These are phyloP conservation scores for Pholis gunnellus DNA, from an alignment of 2,113 vertebrate genomes.

Conservation along the genomic window DNA sequence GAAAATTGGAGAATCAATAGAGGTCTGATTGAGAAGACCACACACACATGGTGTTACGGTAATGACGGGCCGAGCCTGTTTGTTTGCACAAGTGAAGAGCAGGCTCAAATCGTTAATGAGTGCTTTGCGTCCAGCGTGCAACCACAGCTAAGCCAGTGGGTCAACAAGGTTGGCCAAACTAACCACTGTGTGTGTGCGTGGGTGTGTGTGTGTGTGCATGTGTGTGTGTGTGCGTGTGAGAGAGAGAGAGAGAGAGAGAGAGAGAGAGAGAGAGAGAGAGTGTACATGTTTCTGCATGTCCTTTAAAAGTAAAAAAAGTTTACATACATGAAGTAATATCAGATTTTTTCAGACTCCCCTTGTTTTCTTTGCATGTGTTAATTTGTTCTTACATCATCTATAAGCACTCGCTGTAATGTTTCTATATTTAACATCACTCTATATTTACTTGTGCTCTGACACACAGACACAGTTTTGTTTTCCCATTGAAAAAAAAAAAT, in stretches of 20 bases:
- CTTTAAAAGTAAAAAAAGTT: conserved; percentile 32
- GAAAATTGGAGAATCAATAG: conserved; percentile 76
- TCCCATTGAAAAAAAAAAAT: conserved; percentile 34
- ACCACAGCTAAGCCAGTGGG: conserved; percentile 83
- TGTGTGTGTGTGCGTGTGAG: conserved; percentile 39
- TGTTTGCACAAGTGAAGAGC: conserved; percentile 82
- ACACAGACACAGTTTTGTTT: conserved; percentile 58
- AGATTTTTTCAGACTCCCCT: conserved; percentile 30
- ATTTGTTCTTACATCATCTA: conserved; percentile 51
- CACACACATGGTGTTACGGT: conserved; percentile 76
- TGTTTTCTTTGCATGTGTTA: conserved; percentile 12
- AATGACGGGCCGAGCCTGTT: conserved; percentile 77
- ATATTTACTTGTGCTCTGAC: conserved; percentile 54
- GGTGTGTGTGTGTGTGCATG: conserved; percentile 45
- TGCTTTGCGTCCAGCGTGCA: conserved; percentile 82
- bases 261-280: conserved; percentile 37
- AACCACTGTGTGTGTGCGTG: conserved; percentile 64
- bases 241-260: conserved; percentile 34
- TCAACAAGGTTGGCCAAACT: conserved; percentile 80
- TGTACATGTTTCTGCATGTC: conserved; percentile 41
- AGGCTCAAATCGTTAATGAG: conserved; percentile 82
- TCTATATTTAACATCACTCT: conserved; percentile 65
- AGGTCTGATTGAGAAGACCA: conserved; percentile 78
- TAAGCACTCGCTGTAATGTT: conserved; percentile 40
- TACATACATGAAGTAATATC: conserved; percentile 16